Evolutionary conservation across 1,140 invertebrate genomes (phyloP).

Genomic region (Eupristina koningsbergeri): DNA sequence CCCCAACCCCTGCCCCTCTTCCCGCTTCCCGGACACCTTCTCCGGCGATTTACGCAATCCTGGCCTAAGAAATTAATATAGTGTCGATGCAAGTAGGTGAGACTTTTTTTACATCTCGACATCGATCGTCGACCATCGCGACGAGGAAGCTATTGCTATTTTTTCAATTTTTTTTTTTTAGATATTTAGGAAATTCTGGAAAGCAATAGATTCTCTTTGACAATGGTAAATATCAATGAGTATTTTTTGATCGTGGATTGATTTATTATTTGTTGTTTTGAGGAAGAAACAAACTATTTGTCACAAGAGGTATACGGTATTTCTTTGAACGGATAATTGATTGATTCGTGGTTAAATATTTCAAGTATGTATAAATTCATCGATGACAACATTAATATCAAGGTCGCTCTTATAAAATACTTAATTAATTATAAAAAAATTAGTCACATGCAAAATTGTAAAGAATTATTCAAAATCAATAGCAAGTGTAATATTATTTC

Average conservation of each 20-base stretch:
- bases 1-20: background rate
- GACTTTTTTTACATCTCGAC: background rate
- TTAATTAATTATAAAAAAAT: background rate
- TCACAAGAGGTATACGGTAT: background rate
- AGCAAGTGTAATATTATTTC: no score
- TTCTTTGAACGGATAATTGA: background rate
- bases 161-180: no score
- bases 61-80: background rate
- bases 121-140: no score
- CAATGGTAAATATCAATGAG: no score
- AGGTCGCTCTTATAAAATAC: background rate
- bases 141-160: no score
- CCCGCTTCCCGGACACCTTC: no score
- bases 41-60: background rate
- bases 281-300: background rate
- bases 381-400: background rate
- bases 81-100: conserved; percentile 13
- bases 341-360: background rate
- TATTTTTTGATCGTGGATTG: no score
- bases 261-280: background rate
- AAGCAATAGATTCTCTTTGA: no score
- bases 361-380: background rate
- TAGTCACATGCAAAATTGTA: background rate
- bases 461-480: background rate
- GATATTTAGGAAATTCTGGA: no score